Percentiles rank a stretch among this genome's conserved stretches.
Evolutionary conservation across 2,888 invertebrate genomes (phyloP).

Genomic region (Drosophila maculinotata): DNA sequence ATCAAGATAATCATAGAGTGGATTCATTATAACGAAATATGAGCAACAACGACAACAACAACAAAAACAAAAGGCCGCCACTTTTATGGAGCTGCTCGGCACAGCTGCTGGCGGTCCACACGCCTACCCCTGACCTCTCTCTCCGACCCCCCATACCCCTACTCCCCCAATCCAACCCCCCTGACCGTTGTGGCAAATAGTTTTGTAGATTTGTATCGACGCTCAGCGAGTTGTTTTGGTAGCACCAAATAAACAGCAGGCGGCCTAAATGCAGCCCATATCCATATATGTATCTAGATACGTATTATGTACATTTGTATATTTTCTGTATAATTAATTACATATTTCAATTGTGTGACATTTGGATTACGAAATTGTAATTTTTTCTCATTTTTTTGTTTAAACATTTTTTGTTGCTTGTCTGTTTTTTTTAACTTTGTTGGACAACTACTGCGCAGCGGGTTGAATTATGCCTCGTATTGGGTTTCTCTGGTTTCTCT

Average conservation of each 20-base stretch:
- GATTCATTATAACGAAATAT: slow-evolving; percentile 81
- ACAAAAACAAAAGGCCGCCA: slow-evolving; percentile 53
- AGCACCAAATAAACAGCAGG: slow-evolving; percentile 77
- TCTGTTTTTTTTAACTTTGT: slow-evolving; percentile 28
- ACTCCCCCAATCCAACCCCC: neutral
- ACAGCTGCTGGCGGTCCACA: slow-evolving; percentile 58
- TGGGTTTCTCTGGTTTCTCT: too few relatives aligned
- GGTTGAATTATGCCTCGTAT: slow-evolving; percentile 28
- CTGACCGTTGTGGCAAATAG: slow-evolving; percentile 68
- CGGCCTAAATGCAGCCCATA: slow-evolving; percentile 60
- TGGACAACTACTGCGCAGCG: slow-evolving; percentile 43
- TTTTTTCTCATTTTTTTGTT: slow-evolving; percentile 34
- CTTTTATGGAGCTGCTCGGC: slow-evolving; percentile 41
- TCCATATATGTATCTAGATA: slow-evolving; percentile 42
- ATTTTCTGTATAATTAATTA: slow-evolving; percentile 57
- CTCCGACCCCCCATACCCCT: neutral
- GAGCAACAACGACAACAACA: slow-evolving; percentile 58
- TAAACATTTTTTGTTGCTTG: slow-evolving; percentile 43
- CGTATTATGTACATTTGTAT: slow-evolving; percentile 34
- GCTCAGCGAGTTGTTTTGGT: slow-evolving; percentile 56
- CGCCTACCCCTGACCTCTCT: slow-evolving; percentile 5
- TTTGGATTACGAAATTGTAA: slow-evolving; percentile 71
- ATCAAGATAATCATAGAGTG: slow-evolving; percentile 78
- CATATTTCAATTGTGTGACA: slow-evolving; percentile 78
- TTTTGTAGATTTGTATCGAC: slow-evolving; percentile 76